A percentile compares a stretch with the other conserved stretches of the same genome.
These are phyloP conservation scores for Sander vitreus DNA, from an alignment of 2,113 vertebrate genomes.

Conservation along the genomic window DNA sequence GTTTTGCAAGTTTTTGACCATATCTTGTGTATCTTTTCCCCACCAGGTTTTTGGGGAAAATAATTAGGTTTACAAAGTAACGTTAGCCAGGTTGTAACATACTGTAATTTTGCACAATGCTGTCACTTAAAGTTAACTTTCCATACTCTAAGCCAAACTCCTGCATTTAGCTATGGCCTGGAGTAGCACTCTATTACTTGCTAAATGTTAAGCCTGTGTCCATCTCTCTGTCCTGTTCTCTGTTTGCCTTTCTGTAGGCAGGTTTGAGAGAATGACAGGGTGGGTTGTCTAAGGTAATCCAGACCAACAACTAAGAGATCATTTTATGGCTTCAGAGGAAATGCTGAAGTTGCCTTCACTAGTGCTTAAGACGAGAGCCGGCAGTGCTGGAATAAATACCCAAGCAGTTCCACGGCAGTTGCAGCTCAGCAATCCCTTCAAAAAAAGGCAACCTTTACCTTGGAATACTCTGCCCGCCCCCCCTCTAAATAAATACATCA, in stretches of 20 bases:
- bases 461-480: conserved; percentile 52
- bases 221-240: conserved; percentile 30
- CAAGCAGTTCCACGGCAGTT: conserved; percentile 43
- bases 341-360: conserved; percentile 47
- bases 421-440: conserved; percentile 68
- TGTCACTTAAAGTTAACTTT: conserved; percentile 48
- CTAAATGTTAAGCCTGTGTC: conserved; percentile 30
- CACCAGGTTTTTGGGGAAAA: background rate
- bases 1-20: too few species aligned
- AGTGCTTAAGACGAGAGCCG: conserved; percentile 65
- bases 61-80: background rate
- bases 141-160: conserved; percentile 32
- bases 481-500: conserved; percentile 76
- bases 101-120: background rate
- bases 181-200: conserved; percentile 21
- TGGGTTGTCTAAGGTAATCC: conserved; percentile 62
- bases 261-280: conserved; percentile 54
- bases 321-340: conserved; percentile 60
- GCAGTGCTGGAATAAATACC: conserved; percentile 61
- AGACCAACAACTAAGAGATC: conserved; percentile 62
- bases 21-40: background rate
- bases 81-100: background rate
- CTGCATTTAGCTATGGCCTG: conserved; percentile 8
- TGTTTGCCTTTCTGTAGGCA: conserved; percentile 36
- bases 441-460: conserved; percentile 71